A percentile compares a stretch with the other conserved stretches of the same genome.
phyloP scores from a whole-genome alignment of 1,140 invertebrate species.

The Camponotus pennsylvanicus region DNA sequence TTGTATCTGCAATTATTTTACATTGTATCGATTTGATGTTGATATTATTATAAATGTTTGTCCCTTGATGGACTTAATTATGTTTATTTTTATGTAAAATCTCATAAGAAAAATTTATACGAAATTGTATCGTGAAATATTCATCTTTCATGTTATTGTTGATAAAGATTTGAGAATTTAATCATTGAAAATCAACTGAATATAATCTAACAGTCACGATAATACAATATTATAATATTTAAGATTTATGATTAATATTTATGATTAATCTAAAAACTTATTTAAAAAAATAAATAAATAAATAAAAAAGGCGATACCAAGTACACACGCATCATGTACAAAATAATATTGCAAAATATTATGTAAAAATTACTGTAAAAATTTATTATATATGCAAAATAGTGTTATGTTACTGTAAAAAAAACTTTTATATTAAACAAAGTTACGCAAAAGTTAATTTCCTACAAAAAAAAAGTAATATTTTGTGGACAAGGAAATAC shows the following conservation, averaged over 20 bases:
- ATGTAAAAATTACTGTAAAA: too few relatives aligned
- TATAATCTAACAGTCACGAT: conserved; percentile 23
- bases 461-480: too few relatives aligned
- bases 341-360: too few relatives aligned
- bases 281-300: too few relatives aligned
- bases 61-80: neutral
- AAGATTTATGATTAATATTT: too few relatives aligned
- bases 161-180: neutral
- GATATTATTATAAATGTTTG: neutral
- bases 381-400: too few relatives aligned
- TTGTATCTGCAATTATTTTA: conserved; percentile 7
- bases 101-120: neutral
- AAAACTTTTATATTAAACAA: too few relatives aligned
- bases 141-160: neutral
- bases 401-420: too few relatives aligned
- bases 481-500: too few relatives aligned
- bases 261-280: conserved; percentile 33
- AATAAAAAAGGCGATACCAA: too few relatives aligned
- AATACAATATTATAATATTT: conserved; percentile 49
- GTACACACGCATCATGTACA: too few relatives aligned
- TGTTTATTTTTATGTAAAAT: neutral
- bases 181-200: conserved; percentile 26
- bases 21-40: neutral
- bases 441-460: too few relatives aligned
- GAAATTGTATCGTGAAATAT: neutral